Evolutionary conservation across 2,797 vertebrate genomes (phyloP).

Genomic region (Pagetopsis macropterus): DNA sequence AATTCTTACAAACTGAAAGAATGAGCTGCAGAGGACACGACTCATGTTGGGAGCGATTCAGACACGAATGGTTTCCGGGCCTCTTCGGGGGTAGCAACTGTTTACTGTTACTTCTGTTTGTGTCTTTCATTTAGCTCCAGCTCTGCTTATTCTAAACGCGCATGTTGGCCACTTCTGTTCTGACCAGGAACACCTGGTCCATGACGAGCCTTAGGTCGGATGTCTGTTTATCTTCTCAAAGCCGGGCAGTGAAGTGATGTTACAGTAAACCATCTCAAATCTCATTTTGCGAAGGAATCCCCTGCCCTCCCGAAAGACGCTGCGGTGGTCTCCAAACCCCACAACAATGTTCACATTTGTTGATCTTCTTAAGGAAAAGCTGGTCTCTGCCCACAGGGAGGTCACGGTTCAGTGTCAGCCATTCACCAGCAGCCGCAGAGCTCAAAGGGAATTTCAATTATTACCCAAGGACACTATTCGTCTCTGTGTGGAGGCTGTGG

Average conservation of each 20-base stretch:
- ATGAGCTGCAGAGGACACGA: conserved; percentile 48
- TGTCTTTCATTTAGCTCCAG: conserved; percentile 65
- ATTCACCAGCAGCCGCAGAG: conserved; percentile 28
- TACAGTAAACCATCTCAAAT: conserved; percentile 61
- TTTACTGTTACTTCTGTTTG: conserved; percentile 71
- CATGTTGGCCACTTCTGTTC: conserved; percentile 68
- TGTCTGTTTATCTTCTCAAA: conserved; percentile 67
- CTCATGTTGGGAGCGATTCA: conserved; percentile 64
- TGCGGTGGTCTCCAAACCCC: conserved; percentile 49
- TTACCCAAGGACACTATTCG: conserved; percentile 16
- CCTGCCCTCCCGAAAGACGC: conserved; percentile 46
- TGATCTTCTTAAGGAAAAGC: conserved; percentile 41
- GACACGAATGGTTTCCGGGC: conserved; percentile 57
- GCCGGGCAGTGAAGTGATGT: conserved; percentile 51
- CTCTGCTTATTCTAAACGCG: conserved; percentile 61
- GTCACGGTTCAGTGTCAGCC: conserved; percentile 43
- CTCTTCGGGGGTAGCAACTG: conserved; percentile 54
- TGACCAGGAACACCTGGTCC: conserved; percentile 61
- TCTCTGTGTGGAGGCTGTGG: too few relatives aligned
- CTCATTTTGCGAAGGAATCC: conserved; percentile 53
- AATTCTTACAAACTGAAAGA: conserved; percentile 42
- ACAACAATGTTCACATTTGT: conserved; percentile 49
- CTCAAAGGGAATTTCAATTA: conserved; percentile 37
- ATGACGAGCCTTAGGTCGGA: conserved; percentile 41
- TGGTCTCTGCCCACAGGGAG: conserved; percentile 39